Percentiles rank a stretch among this genome's conserved stretches.
These are phyloP conservation scores for Pelosia muscerda DNA, from an alignment of 2,888 invertebrate genomes.

Conservation along the genomic window DNA sequence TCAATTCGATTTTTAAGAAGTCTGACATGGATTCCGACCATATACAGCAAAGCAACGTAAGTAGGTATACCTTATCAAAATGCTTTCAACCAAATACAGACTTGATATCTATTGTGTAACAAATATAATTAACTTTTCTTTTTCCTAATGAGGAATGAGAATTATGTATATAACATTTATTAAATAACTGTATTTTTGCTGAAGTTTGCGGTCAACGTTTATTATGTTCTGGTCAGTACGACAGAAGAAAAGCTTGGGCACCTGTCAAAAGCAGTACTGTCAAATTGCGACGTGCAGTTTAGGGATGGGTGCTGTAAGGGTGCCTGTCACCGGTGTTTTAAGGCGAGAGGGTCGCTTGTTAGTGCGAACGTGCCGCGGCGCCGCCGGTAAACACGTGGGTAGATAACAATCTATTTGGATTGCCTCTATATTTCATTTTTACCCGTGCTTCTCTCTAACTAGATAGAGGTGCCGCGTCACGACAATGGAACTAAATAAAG, in stretches of 20 bases:
- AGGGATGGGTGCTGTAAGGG: conserved; percentile 67
- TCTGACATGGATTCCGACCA: too few species aligned
- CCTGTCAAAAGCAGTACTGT: conserved; percentile 79
- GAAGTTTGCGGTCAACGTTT: conserved; percentile 33
- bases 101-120: not conserved
- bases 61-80: too few species aligned
- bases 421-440: conserved; percentile 88
- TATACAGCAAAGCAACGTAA: too few species aligned
- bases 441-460: conserved; percentile 82
- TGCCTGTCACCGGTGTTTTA: conserved; percentile 68
- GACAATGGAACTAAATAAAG: conserved; percentile 58
- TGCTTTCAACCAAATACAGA: too few species aligned
- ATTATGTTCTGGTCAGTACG: conserved; percentile 43
- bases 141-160: not conserved
- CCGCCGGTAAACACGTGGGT: conserved; percentile 85
- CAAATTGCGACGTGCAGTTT: conserved; percentile 63
- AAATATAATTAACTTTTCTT: not conserved
- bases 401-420: conserved; percentile 87
- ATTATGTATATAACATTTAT: not conserved
- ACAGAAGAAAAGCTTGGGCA: conserved; percentile 66
- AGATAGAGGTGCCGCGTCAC: conserved; percentile 77
- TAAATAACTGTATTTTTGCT: conserved; percentile 1
- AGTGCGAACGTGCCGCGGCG: conserved; percentile 83
- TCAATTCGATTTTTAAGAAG: too few species aligned
- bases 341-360: conserved; percentile 77